Base-by-base conservation (phyloP, 2,888 invertebrate species). In the Neria commutata region DNA sequence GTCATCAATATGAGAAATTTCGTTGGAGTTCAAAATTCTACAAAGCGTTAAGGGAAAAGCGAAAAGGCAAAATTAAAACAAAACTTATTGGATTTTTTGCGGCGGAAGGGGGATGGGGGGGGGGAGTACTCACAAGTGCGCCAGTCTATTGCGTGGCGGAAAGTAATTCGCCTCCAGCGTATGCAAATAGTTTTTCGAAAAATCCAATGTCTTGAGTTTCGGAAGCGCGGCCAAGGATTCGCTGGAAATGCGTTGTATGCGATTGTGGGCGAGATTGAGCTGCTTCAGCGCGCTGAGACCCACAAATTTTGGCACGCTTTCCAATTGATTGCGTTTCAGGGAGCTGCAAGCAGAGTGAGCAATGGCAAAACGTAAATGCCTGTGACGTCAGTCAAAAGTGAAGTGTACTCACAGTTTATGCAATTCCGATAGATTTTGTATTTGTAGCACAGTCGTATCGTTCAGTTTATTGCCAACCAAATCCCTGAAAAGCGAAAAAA, bases 221-320 rank as follows among this genome's bases (percentile, higher is more conserved):
- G 79, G 79, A 66, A 96, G 86, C 54, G 91, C 91, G 83, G 88
- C 92, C 82, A 97, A 92, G 46, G 94, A 91, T 56, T 93, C 96
- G 83, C 92, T 92, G 71, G 89, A 88, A 58, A 97, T 86, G 67
- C 86, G 86, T 62, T 86, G 85, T 71, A 97, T 92, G 67, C 86
- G 86, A 82, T 97, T 97, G 71, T 90, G 87, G 75, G 90, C 89
- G 69, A 97, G 83, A 78, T 90, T 91, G 53, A 97, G 83, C 55
- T 87, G 87, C 52, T 88, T 87, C 58, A 97, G 83, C 67, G 87
- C 87, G 53, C 86, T 86, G 62, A 95, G 84, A 29, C 90, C 90
- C 79, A 88, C 86, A 79, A 97, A 94, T 64, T 90, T 87, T 73
- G 91, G 91, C 67, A 97, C 89, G 62, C 87, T 86, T 72, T 86